A percentile compares a stretch with the other conserved stretches of the same genome.
phyloP scores from a whole-genome alignment of 1,140 invertebrate species.

The Sarcophaga peregrina region DNA sequence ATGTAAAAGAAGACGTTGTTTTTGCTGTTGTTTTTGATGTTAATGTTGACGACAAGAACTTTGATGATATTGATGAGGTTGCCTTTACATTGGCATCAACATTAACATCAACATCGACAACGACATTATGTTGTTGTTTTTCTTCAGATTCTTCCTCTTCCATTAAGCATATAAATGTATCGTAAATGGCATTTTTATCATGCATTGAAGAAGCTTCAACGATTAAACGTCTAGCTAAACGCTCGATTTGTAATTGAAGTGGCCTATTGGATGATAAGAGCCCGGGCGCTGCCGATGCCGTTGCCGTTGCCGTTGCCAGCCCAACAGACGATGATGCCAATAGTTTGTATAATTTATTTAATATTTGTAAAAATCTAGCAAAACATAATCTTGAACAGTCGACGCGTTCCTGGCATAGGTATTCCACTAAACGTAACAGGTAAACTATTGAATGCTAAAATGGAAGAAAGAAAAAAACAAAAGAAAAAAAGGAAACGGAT shows the following conservation, averaged over 20 bases:
- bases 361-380: constrained; percentile 45
- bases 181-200: constrained; percentile 44
- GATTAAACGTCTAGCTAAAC: constrained; percentile 37
- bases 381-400: constrained; percentile 32
- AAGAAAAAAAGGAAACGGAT: constrained; percentile 11
- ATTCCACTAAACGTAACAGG: constrained; percentile 53
- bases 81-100: constrained; percentile 16
- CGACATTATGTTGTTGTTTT: constrained; percentile 32
- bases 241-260: constrained; percentile 37
- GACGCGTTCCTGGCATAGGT: constrained; percentile 49
- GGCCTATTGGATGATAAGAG: constrained; percentile 3
- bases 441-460: constrained; percentile 55
- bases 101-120: constrained; percentile 34
- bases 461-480: no score
- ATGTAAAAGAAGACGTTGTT: no score
- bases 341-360: constrained; percentile 28
- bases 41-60: no score
- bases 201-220: constrained; percentile 3
- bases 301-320: background rate
- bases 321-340: background rate
- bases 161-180: constrained; percentile 33
- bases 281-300: background rate
- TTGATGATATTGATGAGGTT: constrained; percentile 18
- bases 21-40: no score
- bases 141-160: constrained; percentile 24